Percentiles rank a stretch among this genome's conserved stretches.
phyloP scores from a whole-genome alignment of 2,113 vertebrate genomes.

The Strix aluco region DNA sequence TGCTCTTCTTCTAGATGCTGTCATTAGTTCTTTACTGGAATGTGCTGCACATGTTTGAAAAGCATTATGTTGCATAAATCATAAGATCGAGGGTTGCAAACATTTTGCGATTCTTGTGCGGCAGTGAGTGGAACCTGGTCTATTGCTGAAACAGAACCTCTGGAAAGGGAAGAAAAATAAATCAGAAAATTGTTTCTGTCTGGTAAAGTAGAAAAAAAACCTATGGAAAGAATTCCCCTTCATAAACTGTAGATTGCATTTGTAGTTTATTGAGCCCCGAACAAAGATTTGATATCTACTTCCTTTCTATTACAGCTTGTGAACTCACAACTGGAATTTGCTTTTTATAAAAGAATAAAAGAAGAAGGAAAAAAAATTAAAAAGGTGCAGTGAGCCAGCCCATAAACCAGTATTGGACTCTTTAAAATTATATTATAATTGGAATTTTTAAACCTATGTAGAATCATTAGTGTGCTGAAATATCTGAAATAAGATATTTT shows the following conservation, averaged over 20 bases:
- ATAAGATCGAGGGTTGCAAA: neutral
- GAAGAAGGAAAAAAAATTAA: neutral
- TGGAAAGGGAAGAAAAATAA: constrained; percentile 9
- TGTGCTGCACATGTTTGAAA: neutral
- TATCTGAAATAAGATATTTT: neutral
- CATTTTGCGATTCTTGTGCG: neutral
- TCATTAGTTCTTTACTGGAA: neutral
- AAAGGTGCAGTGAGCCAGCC: neutral
- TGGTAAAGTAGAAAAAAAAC: neutral
- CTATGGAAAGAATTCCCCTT: constrained; percentile 1
- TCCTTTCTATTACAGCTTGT: constrained; percentile 5
- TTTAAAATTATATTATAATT: neutral
- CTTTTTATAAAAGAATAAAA: neutral
- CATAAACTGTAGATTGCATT: neutral
- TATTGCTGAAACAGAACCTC: constrained; percentile 29
- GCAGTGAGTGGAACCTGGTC: neutral
- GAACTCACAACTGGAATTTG: constrained; percentile 5
- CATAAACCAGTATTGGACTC: neutral
- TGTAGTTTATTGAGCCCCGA: neutral
- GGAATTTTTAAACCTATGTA: neutral
- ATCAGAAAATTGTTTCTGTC: constrained; percentile 4
- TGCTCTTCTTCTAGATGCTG: neutral
- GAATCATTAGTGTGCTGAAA: neutral
- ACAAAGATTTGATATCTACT: neutral
- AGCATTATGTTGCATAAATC: neutral